phyloP scores from a whole-genome alignment of 2,797 vertebrate genomes.

The Pangasius macronema region DNA sequence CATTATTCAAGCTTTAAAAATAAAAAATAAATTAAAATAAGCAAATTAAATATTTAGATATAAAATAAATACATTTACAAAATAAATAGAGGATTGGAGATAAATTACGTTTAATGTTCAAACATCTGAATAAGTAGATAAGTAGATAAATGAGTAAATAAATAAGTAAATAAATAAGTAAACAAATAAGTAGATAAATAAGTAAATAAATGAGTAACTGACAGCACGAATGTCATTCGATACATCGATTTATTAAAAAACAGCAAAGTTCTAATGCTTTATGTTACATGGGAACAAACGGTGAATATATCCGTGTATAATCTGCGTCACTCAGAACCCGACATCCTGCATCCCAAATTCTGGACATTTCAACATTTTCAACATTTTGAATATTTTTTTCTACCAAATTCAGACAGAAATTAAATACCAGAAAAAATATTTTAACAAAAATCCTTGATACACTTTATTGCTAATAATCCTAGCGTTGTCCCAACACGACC shows the following conservation, averaged over 20 bases:
- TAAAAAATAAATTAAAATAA: not conserved
- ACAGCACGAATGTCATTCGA: slow-evolving; percentile 25
- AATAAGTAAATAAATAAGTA: not conserved
- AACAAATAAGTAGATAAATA: too few species aligned
- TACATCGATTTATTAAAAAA: slow-evolving; percentile 54
- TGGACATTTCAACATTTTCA: slow-evolving; percentile 4
- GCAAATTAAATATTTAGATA: not conserved
- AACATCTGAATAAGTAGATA: not conserved
- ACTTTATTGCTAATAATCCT: slow-evolving; percentile 57
- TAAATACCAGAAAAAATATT: slow-evolving; percentile 34
- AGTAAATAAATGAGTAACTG: not conserved
- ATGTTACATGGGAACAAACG: slow-evolving; percentile 49
- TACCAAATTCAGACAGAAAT: slow-evolving; percentile 46
- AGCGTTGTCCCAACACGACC: slow-evolving; percentile 29
- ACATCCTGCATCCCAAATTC: slow-evolving; percentile 19
- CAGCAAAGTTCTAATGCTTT: slow-evolving; percentile 43
- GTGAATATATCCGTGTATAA: slow-evolving; percentile 22
- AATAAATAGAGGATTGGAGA: not conserved
- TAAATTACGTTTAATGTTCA: not conserved
- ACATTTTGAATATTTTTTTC: slow-evolving; percentile 14
- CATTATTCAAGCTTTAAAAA: not conserved
- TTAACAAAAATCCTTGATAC: slow-evolving; percentile 41
- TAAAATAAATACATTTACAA: not conserved
- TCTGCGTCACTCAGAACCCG: slow-evolving; percentile 20
- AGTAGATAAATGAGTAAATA: not conserved